phyloP scores from a whole-genome alignment of 1,140 invertebrate species.

The Ephestia elutella region DNA sequence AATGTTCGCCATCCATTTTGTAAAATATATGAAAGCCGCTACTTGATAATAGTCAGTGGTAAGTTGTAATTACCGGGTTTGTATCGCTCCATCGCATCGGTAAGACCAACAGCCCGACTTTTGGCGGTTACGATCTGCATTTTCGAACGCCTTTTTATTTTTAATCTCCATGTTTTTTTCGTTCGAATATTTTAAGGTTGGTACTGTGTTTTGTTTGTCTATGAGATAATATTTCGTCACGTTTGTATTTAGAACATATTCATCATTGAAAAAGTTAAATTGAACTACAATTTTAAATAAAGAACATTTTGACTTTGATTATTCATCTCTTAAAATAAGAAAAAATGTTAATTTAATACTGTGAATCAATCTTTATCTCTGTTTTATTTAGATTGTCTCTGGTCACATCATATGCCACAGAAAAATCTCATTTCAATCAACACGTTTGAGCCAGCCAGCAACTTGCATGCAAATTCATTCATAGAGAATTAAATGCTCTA shows the following conservation, averaged over 20 bases:
- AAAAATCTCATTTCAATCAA: neutral
- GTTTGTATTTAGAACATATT: too few species aligned
- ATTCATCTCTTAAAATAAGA: too few species aligned
- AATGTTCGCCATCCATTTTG: conserved; percentile 52
- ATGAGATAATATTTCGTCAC: too few species aligned
- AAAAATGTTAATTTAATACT: too few species aligned
- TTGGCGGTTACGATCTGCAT: conserved; percentile 29
- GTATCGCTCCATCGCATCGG: conserved; percentile 56
- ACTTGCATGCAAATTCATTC: neutral
- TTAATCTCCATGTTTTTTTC: neutral
- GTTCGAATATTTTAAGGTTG: neutral
- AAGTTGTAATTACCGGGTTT: conserved; percentile 59
- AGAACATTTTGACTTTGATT: too few species aligned
- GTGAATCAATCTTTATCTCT: too few species aligned
- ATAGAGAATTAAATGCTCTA: neutral
- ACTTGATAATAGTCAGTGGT: conserved; percentile 69
- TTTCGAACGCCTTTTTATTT: conserved; percentile 13
- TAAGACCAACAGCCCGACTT: conserved; percentile 40
- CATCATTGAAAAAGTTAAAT: too few species aligned
- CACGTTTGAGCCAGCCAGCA: neutral
- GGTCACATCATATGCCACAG: too few species aligned
- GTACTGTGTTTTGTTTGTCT: neutral
- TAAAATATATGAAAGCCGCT: conserved; percentile 69
- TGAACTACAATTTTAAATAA: too few species aligned
- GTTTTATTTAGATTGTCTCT: too few species aligned